phyloP scores from a whole-genome alignment of 2,888 invertebrate species.

The Allophyes oxyacanthae region DNA sequence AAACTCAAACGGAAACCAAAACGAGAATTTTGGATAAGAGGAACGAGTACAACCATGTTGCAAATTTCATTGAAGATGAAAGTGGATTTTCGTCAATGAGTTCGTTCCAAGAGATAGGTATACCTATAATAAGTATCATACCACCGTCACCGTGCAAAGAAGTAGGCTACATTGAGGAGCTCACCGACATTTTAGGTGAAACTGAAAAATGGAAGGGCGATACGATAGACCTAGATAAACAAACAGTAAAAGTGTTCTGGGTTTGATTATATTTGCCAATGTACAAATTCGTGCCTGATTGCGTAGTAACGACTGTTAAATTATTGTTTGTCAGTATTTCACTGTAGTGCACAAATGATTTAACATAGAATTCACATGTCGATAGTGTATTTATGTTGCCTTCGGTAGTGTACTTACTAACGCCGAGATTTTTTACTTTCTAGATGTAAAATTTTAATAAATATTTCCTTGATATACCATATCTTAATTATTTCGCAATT shows the following conservation, averaged over 20 bases:
- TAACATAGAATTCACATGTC: slow-evolving; percentile 33
- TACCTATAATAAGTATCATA: slow-evolving; percentile 89
- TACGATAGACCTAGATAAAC: slow-evolving; percentile 75
- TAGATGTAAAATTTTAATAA: slow-evolving; percentile 50
- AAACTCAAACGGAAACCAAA: slow-evolving; percentile 50
- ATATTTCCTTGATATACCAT: slow-evolving; percentile 24
- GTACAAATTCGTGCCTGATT: slow-evolving; percentile 67
- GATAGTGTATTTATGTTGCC: slow-evolving; percentile 53
- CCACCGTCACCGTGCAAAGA: slow-evolving; percentile 85
- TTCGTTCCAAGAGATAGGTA: slow-evolving; percentile 94
- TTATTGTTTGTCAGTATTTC: slow-evolving; percentile 54
- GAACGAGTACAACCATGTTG: slow-evolving; percentile 72
- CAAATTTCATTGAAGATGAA: slow-evolving; percentile 91
- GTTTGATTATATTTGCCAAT: slow-evolving; percentile 68
- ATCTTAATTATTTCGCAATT: background rate
- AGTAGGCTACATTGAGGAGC: slow-evolving; percentile 74
- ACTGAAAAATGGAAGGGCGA: slow-evolving; percentile 78
- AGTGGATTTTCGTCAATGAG: slow-evolving; percentile 96
- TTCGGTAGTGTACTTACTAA: slow-evolving; percentile 49
- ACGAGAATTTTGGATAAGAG: slow-evolving; percentile 63
- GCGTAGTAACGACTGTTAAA: slow-evolving; percentile 47
- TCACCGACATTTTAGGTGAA: slow-evolving; percentile 69
- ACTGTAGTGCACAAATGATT: slow-evolving; percentile 42
- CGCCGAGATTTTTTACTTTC: slow-evolving; percentile 40
- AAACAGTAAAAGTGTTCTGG: slow-evolving; percentile 85